phyloP scores from a whole-genome alignment of 2,888 invertebrate species.

The Notodonta ziczac region DNA sequence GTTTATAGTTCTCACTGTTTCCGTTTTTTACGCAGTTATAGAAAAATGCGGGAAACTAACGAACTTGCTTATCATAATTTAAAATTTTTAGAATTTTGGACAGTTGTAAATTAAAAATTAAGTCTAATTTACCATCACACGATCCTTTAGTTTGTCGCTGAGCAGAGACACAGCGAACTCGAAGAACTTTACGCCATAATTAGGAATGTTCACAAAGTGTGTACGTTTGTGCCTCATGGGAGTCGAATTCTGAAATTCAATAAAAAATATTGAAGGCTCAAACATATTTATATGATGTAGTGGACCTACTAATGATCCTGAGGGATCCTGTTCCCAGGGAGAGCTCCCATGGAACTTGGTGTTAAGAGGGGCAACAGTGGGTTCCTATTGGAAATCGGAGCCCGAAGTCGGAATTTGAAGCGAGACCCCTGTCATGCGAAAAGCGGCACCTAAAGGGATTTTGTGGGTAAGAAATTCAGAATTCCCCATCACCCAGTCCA shows the following conservation, averaged over 20 bases:
- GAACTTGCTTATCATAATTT: background rate
- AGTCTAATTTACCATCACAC: conserved; percentile 87
- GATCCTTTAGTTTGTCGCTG: conserved; percentile 92
- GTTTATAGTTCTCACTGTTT: background rate
- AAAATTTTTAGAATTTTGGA: no score
- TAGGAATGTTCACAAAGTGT: conserved; percentile 93
- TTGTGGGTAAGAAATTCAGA: no score
- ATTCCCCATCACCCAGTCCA: no score
- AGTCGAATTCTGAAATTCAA: conserved; percentile 88
- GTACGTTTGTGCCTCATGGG: conserved; percentile 96
- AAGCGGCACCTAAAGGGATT: no score
- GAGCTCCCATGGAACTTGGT: background rate
- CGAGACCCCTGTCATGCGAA: no score
- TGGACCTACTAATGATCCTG: no score
- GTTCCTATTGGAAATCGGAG: no score
- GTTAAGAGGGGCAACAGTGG: no score
- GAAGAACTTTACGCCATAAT: conserved; percentile 91
- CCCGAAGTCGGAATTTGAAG: no score
- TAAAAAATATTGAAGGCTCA: background rate
- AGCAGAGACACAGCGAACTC: conserved; percentile 93
- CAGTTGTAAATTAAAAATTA: conserved; percentile 36
- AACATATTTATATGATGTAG: no score
- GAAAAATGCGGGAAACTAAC: conserved; percentile 5
- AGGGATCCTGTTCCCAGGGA: no score
- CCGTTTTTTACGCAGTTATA: background rate